phyloP scores from a whole-genome alignment of 2,113 vertebrate genomes.

The Pterophyllum scalare region DNA sequence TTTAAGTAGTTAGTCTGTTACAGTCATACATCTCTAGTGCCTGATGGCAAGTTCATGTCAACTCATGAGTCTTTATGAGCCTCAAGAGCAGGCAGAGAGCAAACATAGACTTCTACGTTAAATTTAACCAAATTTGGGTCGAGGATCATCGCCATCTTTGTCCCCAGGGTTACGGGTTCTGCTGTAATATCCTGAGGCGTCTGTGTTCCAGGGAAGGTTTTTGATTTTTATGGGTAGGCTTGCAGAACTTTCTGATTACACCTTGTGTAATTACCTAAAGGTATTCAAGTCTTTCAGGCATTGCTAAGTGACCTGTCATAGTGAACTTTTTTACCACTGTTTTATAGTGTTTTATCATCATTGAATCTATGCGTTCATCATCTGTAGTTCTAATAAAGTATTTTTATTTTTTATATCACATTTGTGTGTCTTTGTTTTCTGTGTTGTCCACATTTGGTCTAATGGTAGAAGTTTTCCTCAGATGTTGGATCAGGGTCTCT shows the following conservation, averaged over 20 bases:
- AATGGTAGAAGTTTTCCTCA: neutral
- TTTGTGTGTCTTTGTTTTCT: neutral
- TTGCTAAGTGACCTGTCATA: neutral
- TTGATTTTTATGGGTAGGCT: neutral
- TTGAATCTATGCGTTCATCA: fast-evolving
- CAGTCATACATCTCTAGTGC: too few relatives aligned
- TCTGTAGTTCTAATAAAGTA: neutral
- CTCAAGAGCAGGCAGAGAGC: neutral
- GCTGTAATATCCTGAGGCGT: too few relatives aligned
- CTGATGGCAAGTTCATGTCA: too few relatives aligned
- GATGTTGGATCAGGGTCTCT: neutral
- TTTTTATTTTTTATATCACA: neutral
- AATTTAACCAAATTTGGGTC: neutral
- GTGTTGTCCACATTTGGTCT: neutral
- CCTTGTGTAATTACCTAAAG: neutral
- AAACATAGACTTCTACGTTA: neutral
- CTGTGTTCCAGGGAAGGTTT: neutral
- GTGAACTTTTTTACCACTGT: neutral
- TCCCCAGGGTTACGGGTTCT: neutral
- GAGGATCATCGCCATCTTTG: neutral
- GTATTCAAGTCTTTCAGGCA: too few relatives aligned
- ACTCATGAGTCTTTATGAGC: too few relatives aligned
- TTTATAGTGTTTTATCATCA: fast-evolving
- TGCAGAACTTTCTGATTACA: neutral
- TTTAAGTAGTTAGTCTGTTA: too few relatives aligned